Base-by-base conservation (phyloP, 2,888 invertebrate genomes). In the Embidobia sp. region DNA sequence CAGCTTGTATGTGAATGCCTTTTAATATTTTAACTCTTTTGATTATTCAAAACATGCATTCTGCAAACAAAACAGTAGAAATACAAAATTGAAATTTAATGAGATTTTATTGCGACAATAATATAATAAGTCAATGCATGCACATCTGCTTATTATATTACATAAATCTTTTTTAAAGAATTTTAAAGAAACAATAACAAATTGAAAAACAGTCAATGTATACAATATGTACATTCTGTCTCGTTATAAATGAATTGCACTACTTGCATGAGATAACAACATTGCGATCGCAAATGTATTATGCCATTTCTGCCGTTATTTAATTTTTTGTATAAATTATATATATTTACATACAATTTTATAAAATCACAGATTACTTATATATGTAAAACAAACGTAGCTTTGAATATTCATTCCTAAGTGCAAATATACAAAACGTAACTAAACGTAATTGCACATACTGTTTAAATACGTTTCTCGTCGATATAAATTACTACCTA, bases 1-100 rank as follows among this genome's bases (percentile, higher is more conserved):
- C 48, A 61, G 61, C 61, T 61, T 61, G 61, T 61, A 61, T 48
- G 61, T 61, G 61, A 35, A 35, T 48, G 27, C 19, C 35, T 19
- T 29, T 44, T 3, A 37, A 27, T 37, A n/a, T 53, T 33, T 15
- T n/a, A 13, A 13, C 16, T 18, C 33, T 40, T 55, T 40, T 55
- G 40, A 40, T 55, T 27, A 26, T 15, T 16, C 16, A 57, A 57
- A 57, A 55, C 19, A 57, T 57, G 19, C 13, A 29, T 19, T 7
- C 16, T 44, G 40, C 35, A 37, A 31, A 42, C n/a, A 57, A 15
- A 26, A 16, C 42, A 57, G 19, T n/a, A 1, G 16, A 4, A 26
- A 29, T 40, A 42, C 11, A 55, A 19, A 22, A 6, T 40, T 15
- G 8, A n/a, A n/a, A 7, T 19, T 18, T 18, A 10, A 40, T 11